phyloP scores from a whole-genome alignment of 2,888 invertebrate species.

The Caenorhabditis afra region DNA sequence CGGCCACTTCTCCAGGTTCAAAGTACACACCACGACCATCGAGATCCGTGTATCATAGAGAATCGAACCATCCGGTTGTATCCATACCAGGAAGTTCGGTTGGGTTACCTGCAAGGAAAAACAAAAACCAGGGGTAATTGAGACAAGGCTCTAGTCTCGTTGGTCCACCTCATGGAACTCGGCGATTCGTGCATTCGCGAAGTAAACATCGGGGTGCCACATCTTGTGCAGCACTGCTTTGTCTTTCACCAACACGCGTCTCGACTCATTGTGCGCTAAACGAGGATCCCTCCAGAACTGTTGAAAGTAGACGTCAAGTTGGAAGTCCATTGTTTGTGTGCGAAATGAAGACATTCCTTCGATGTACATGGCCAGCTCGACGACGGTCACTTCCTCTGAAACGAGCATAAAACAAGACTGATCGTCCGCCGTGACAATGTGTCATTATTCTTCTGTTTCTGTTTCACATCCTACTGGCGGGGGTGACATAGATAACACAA shows the following conservation, averaged over 20 bases:
- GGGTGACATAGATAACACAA: too few relatives aligned
- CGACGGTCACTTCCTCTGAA: conserved; percentile 72
- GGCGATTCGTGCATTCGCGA: conserved; percentile 80
- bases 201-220: conserved; percentile 80
- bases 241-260: conserved; percentile 71
- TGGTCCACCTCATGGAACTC: conserved; percentile 75
- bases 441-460: conserved; percentile 20
- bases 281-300: conserved; percentile 79
- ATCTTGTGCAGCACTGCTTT: conserved; percentile 73
- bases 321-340: conserved; percentile 80
- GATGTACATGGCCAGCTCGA: conserved; percentile 79
- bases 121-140: too few relatives aligned
- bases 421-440: conserved; percentile 15
- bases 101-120: conserved; percentile 73
- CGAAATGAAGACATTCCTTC: conserved; percentile 80
- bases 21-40: conserved; percentile 79
- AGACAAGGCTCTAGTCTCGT: not conserved
- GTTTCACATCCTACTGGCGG: too few relatives aligned
- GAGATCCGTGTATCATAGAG: conserved; percentile 77
- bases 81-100: conserved; percentile 80
- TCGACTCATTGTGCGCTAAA: conserved; percentile 76
- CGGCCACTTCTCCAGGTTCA: conserved; percentile 79
- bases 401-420: not conserved
- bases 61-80: conserved; percentile 80
- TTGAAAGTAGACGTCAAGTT: conserved; percentile 80